phyloP scores from a whole-genome alignment of 2,888 invertebrate genomes.

The Anorthoa munda region DNA sequence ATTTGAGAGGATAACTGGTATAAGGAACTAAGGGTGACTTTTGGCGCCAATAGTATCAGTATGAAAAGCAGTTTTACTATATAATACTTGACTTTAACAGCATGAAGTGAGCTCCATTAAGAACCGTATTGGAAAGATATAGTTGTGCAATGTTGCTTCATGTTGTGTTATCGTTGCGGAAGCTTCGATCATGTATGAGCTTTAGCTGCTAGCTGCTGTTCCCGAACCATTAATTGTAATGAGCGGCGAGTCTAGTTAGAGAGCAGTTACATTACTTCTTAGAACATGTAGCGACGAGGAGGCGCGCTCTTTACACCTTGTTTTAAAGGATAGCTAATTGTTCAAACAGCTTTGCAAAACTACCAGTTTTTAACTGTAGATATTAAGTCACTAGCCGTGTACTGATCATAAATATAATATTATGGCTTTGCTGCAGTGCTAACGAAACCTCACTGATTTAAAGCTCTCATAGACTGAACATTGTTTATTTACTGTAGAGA shows the following conservation, averaged over 20 bases:
- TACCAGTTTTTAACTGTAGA: conserved; percentile 10
- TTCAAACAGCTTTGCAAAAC: conserved; percentile 4
- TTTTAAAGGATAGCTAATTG: background rate
- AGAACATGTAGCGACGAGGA: conserved; percentile 5
- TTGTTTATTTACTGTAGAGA: conserved; percentile 60
- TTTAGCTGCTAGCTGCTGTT: conserved; percentile 25
- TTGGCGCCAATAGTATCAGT: background rate
- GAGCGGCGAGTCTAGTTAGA: conserved; percentile 29
- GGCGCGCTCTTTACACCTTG: background rate
- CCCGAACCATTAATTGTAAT: conserved; percentile 37
- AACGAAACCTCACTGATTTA: conserved; percentile 28
- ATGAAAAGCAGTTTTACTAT: background rate
- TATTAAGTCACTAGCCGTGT: conserved; percentile 9
- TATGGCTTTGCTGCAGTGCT: conserved; percentile 8
- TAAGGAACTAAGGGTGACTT: background rate
- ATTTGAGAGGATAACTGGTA: background rate
- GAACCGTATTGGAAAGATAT: background rate
- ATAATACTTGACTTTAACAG: background rate
- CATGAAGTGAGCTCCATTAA: conserved; percentile 2
- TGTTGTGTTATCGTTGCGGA: conserved; percentile 18
- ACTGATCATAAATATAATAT: conserved; percentile 35
- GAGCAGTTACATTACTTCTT: conserved; percentile 13
- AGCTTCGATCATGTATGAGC: conserved; percentile 45
- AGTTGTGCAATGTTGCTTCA: conserved; percentile 19
- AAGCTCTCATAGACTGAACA: conserved; percentile 49